Base-by-base conservation (phyloP, 1,140 invertebrate species). In the Piezodorus guildinii region DNA sequence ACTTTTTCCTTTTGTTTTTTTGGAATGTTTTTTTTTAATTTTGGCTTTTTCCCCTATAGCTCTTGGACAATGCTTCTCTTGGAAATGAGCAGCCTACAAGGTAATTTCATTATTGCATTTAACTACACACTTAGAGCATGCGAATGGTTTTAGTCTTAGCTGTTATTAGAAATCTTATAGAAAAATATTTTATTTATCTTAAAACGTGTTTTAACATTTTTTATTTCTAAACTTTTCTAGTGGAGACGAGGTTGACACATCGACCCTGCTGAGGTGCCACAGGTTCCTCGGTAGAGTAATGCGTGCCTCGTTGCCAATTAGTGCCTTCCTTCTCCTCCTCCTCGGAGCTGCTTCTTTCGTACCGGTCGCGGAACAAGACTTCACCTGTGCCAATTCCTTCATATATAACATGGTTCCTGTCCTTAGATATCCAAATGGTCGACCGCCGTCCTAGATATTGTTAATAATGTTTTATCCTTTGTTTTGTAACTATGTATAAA, bases 291-390 rank as follows among this genome's bases (percentile, higher is more conserved):
- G 86, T 65, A 83, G 93, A 71, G 93, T 94, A 62, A 79, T 93
- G 64, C 80, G 90, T 71, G 88, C 91, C 43, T 94, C 92, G 15
- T 77, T 96, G 65, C 93, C 93, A 30, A 90, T 97, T 71, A 90
- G 94, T 76, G 88, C 90, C 43, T 76, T 96, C 66, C 86, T 95
- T 79, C 78, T 95, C 69, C 78, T 96, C 63, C 79, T 96, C 69
- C 80, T 96, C 69, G 92, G 91, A 61, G 86, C 90, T 63, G 90
- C 91, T 46, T 87, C 90, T 34, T 77, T 96, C 67, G 84, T 94
- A 45, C 92, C 93, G 58, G 83, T 85, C 71, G 81, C 83, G 67
- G 88, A 91, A 75, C 86, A 93, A 70, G 90, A 93, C 72, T 87
- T 86, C 73, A 87, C 86, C 73, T 78, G 91, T 68, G 82, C 84